Evolutionary conservation across 2,113 vertebrate genomes (phyloP).

Genomic region (Malurus melanocephalus): DNA sequence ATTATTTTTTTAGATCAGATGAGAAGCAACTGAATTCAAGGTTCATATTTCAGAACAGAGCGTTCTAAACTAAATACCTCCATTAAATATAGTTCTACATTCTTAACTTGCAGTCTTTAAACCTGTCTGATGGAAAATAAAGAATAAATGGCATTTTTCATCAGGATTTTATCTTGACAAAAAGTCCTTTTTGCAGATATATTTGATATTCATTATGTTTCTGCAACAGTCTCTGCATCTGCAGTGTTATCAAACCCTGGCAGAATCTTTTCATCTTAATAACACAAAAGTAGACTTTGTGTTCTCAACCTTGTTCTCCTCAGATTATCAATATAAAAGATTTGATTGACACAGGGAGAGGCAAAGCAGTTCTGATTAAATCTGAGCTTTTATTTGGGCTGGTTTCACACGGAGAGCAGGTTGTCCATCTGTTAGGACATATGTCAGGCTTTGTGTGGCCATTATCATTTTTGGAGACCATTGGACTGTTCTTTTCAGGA

Average conservation of each 20-base stretch:
- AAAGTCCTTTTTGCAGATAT: slow-evolving; percentile 3
- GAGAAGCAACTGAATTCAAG: background rate
- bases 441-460: background rate
- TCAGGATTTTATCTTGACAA: slow-evolving; percentile 52
- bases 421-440: background rate
- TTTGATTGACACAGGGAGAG: slow-evolving; percentile 12
- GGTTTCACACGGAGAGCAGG: background rate
- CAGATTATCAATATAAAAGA: background rate
- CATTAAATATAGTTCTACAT: slow-evolving; percentile 29
- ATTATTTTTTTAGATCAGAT: background rate
- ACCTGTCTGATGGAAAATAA: slow-evolving; percentile 27
- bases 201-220: slow-evolving; percentile 44
- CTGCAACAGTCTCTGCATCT: slow-evolving; percentile 30
- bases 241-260: slow-evolving; percentile 49
- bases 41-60: background rate
- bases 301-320: background rate
- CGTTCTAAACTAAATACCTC: background rate
- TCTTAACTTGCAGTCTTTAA: slow-evolving; percentile 31
- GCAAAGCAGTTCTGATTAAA: background rate
- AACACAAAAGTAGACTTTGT: slow-evolving; percentile 24
- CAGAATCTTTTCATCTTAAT: slow-evolving; percentile 62
- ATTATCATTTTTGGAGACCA: background rate
- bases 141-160: slow-evolving; percentile 55
- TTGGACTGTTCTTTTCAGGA: background rate
- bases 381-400: background rate